These are phyloP conservation scores for Coelopa pilipes DNA, from an alignment of 2,888 invertebrate species.

Conservation along the genomic window DNA sequence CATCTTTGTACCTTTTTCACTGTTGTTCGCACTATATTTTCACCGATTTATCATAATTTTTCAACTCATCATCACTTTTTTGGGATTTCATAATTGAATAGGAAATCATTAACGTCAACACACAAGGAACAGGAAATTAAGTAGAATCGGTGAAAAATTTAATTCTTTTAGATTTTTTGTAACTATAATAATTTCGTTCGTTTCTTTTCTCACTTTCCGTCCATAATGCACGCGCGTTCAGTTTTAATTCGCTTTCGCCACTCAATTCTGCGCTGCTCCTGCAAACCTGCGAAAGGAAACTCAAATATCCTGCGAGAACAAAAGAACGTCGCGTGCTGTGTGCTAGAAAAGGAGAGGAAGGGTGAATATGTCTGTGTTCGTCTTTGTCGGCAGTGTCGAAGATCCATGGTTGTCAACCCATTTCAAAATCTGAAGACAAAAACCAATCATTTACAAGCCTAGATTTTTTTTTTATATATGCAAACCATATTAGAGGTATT, in stretches of 20 bases:
- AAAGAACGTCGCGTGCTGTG: slow-evolving; percentile 15
- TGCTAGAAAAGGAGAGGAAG: slow-evolving; percentile 16
- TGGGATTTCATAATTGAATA: too few relatives aligned
- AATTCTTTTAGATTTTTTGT: slow-evolving; percentile 42
- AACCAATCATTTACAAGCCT: neutral
- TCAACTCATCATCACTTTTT: too few relatives aligned
- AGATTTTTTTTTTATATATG: too few relatives aligned
- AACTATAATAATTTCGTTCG: slow-evolving; percentile 43
- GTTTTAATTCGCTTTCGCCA: slow-evolving; percentile 51
- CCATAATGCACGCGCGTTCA: slow-evolving; percentile 57
- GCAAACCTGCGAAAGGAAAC: slow-evolving; percentile 37
- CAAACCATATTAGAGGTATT: neutral
- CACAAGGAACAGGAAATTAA: neutral
- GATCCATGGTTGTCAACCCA: neutral
- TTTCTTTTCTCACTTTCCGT: slow-evolving; percentile 43
- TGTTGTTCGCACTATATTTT: too few relatives aligned
- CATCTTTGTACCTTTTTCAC: too few relatives aligned
- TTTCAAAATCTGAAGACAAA: neutral
- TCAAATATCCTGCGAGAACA: slow-evolving; percentile 46
- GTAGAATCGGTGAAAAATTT: slow-evolving; percentile 30
- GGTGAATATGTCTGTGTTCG: neutral
- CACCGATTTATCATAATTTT: too few relatives aligned
- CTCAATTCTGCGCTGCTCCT: slow-evolving; percentile 34
- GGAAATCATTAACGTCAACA: neutral
- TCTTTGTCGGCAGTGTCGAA: neutral